phyloP scores from a whole-genome alignment of 92 coral and sea anemone species.

The Actinernus sp. region DNA sequence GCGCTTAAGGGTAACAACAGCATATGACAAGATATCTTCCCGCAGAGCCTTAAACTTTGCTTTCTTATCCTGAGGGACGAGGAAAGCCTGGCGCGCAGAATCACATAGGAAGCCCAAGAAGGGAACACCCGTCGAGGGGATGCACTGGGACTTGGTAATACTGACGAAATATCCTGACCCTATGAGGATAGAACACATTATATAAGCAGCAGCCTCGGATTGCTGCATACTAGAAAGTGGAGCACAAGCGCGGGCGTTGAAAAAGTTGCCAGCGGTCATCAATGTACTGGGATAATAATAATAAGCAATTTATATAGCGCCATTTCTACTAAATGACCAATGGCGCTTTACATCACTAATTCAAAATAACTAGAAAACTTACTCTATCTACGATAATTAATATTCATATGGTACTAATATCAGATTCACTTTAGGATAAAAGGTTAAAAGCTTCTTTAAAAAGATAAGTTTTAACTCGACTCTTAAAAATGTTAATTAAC shows the following conservation, averaged over 20 bases:
- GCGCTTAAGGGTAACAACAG: conserved; percentile 23
- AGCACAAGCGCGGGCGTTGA: too few species aligned
- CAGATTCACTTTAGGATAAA: too few species aligned
- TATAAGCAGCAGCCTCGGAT: background rate
- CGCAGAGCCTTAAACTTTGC: conserved; percentile 2
- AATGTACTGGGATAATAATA: background rate
- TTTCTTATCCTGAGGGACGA: conserved; percentile 13
- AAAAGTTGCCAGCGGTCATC: background rate
- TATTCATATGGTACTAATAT: too few species aligned
- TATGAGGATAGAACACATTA: background rate
- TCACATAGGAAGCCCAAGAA: conserved; percentile 21
- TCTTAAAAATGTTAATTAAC: too few species aligned
- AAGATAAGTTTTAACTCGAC: too few species aligned
- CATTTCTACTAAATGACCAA: too few species aligned
- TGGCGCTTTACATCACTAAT: too few species aligned
- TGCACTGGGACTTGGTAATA: conserved; percentile 18
- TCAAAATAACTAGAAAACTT: too few species aligned
- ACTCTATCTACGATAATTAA: too few species aligned
- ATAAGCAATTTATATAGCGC: too few species aligned
- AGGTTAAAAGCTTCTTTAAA: too few species aligned
- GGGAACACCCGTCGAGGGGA: conserved; percentile 14
- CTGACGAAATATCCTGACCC: background rate
- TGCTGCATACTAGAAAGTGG: background rate
- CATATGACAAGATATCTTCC: background rate
- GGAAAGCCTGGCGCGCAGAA: conserved; percentile 22